Base-by-base conservation (phyloP, 2,113 vertebrate genomes). In the Cairina moschata region DNA sequence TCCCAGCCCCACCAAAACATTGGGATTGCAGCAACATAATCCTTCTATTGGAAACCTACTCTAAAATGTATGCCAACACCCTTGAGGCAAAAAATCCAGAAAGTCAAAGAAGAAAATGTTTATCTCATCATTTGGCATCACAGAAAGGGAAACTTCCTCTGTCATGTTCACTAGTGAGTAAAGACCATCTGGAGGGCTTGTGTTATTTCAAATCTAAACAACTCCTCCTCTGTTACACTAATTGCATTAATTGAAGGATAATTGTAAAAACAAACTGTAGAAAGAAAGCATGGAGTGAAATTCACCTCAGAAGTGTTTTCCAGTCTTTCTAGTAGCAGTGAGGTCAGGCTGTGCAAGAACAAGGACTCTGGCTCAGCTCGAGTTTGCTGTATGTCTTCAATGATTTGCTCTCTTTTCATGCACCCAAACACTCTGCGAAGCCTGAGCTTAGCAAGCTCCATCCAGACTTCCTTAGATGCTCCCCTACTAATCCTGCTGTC, bases 301-400 rank as follows among this genome's bases (percentile, higher is more conserved):
- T n/a, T 67, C 10, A n/a, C 1, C 58, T 73, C 15, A 9, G 23
- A 42, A 83, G 42, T 14, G 50, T 68, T 52, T 52, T 22, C 36
- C 5, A 29, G 11, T 40, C 55, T 72, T 29, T 59, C 48, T 36
- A 54, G 74, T 13, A 17, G 14, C 22, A 22, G 31, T 4, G 26
- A n/a, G 58, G 25, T 8, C 28, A 78, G 10, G 13, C 8, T 0
- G 0, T 6, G 21, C 22, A 12, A 48, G 32, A 20, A 22, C 2
- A 22, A 65, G 17, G 65, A 3, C 28, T 20, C 28, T 6, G 34
- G 10, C 32, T 40, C 8, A 3, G 13, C 12, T 2, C 1, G 34
- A 68, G 7, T 12, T 29, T 42, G 23, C 29, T 60, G 69, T 2
- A 8, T 10, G 28, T 6, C 59, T 54, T 55, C 34, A 54, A 28